Conservation (phyloP, 2,797 vertebrate species). For the Rhadinocentrus ornatus region DNA sequence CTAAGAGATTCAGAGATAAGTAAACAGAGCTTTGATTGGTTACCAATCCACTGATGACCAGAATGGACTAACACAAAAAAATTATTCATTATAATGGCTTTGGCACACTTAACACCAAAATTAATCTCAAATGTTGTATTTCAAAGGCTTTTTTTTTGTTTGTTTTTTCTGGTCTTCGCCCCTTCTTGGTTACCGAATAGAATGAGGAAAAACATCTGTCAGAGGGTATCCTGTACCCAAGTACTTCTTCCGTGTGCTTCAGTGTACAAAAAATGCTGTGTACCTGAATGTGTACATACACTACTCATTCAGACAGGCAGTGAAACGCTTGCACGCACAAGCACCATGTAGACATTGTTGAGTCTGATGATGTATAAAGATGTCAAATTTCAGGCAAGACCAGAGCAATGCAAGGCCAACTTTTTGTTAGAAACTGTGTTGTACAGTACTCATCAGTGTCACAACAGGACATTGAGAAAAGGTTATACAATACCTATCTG, state of each 20-base stretch:
- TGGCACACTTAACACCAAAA: not conserved
- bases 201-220: conserved; percentile 30
- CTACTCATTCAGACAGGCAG: conserved; percentile 21
- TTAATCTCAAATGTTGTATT: not conserved
- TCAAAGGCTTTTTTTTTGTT: not conserved
- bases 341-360: not conserved
- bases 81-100: not conserved
- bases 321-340: conserved; percentile 6
- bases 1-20: not conserved
- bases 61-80: not conserved
- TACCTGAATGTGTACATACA: not conserved
- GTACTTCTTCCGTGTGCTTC: conserved; percentile 61
- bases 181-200: not conserved
- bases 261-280: conserved; percentile 14
- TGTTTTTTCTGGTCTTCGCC: not conserved
- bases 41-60: conserved; percentile 8
- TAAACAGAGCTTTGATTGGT: not conserved
- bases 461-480: not conserved
- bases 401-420: not conserved
- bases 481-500: no score
- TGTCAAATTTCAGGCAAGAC: not conserved
- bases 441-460: not conserved
- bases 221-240: conserved; percentile 51
- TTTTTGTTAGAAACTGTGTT: no score
- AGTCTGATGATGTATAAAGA: not conserved